Base-by-base conservation (phyloP, 2,797 vertebrate species). In the Kryptopterus vitreolus region DNA sequence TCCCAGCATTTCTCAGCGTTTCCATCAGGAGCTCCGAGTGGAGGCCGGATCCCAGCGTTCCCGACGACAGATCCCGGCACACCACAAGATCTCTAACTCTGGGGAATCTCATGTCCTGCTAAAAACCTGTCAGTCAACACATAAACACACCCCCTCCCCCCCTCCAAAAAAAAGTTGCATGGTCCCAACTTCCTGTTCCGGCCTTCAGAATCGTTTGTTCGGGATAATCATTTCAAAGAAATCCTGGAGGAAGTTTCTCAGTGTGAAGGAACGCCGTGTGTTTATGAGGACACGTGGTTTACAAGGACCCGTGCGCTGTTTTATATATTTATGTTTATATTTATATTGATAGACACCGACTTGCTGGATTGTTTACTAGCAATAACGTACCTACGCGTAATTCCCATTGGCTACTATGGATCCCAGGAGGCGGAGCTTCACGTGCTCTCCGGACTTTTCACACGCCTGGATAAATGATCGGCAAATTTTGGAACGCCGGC, bases 1-100 rank as follows among this genome's bases (percentile, higher is more conserved):
- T 70, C 68, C 68, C 68, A 53, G 46, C 68, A 53, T 70, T 70
- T 50, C 26, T 53, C 68, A 70, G 68, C 52, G 18, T 76, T 63
- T 76, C 26, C 74, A 82, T 24, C 6, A n/a, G 9, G 55, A 69
- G 62, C 48, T 66, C 13, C 48, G 68, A 58, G 71, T 73, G n/a
- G n/a, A n/a, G n/a, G n/a, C n/a, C n/a, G n/a, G n/a, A n/a, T n/a
- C n/a, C n/a, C n/a, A n/a, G n/a, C n/a, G n/a, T n/a, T n/a, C n/a
- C n/a, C n/a, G n/a, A 43, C 10, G 38, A 43, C 58, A 31, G 59
- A 38, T 43, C 38, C 12, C 4, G 38, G 62, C 38, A 65, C n/a
- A 12, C 35, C 26, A 3, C 13, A 15, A 48, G 65, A 68, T 3
- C 38, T 68, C 15, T 26, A 18, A 26, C 18, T 20, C 1, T n/a